These are phyloP conservation scores for Empidonax traillii DNA, from an alignment of 2,113 vertebrate species.

Conservation along the genomic window DNA sequence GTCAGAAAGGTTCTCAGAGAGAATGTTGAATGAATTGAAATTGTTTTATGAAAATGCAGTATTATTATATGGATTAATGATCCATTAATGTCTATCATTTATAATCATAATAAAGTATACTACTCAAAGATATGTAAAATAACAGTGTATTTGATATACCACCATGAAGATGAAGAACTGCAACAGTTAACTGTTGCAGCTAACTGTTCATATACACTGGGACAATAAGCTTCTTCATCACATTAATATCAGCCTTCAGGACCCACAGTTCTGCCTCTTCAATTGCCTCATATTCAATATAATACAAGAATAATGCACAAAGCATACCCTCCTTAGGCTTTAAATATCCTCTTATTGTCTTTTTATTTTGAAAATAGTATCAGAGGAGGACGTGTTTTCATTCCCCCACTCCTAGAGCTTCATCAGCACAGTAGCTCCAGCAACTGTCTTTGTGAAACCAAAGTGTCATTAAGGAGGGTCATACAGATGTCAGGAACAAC, in stretches of 20 bases:
- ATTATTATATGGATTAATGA: constrained; percentile 53
- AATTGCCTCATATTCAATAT: background rate
- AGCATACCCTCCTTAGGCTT: background rate
- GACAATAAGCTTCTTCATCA: no score
- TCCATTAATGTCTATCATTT: constrained; percentile 42
- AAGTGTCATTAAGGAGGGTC: background rate
- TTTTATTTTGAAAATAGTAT: background rate
- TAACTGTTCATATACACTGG: no score
- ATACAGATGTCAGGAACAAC: background rate
- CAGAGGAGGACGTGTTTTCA: background rate
- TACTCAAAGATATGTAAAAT: constrained; percentile 1
- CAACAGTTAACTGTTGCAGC: no score
- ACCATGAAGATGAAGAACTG: background rate
- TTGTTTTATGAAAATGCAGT: constrained; percentile 29
- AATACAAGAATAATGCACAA: background rate
- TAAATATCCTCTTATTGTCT: background rate
- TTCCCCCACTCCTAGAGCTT: background rate
- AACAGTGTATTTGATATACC: background rate
- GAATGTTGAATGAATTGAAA: constrained; percentile 32
- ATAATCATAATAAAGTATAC: constrained; percentile 54
- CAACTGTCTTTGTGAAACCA: fast-evolving
- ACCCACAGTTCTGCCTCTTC: background rate
- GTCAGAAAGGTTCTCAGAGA: background rate
- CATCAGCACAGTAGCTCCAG: background rate
- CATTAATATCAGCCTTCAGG: background rate